phyloP scores from a whole-genome alignment of 2,113 vertebrate species.

The Catharus fuscescens region DNA sequence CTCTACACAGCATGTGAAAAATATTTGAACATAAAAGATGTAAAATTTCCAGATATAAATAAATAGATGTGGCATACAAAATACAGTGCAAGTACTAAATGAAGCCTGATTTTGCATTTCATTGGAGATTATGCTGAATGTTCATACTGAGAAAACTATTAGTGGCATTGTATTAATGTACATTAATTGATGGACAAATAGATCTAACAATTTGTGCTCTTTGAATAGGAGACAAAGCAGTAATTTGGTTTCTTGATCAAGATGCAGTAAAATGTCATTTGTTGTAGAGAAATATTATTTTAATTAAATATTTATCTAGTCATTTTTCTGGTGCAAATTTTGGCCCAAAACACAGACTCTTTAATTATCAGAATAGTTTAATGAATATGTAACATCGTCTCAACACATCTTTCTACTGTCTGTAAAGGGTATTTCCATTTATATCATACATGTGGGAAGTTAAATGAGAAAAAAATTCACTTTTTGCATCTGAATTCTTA shows the following conservation, averaged over 20 bases:
- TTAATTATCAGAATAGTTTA: conserved; percentile 12
- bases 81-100: neutral
- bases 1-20: neutral
- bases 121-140: neutral
- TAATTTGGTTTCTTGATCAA: neutral
- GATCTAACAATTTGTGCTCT: neutral
- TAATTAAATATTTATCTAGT: conserved; percentile 13
- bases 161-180: neutral
- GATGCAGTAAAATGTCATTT: neutral
- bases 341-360: neutral
- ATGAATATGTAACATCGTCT: neutral
- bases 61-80: neutral
- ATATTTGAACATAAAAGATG: neutral
- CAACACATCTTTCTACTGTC: neutral
- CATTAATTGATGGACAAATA: neutral
- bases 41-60: neutral
- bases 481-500: neutral
- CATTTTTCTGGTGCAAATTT: conserved; percentile 13
- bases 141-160: neutral
- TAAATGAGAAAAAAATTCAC: neutral
- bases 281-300: conserved; percentile 1
- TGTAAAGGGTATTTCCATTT: neutral
- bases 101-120: neutral
- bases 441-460: neutral
- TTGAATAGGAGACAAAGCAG: neutral